Evolutionary conservation across 2,888 invertebrate species (phyloP), one percentile per base, ranked within the genome.

Genomic region (Cyclophora punctaria): DNA sequence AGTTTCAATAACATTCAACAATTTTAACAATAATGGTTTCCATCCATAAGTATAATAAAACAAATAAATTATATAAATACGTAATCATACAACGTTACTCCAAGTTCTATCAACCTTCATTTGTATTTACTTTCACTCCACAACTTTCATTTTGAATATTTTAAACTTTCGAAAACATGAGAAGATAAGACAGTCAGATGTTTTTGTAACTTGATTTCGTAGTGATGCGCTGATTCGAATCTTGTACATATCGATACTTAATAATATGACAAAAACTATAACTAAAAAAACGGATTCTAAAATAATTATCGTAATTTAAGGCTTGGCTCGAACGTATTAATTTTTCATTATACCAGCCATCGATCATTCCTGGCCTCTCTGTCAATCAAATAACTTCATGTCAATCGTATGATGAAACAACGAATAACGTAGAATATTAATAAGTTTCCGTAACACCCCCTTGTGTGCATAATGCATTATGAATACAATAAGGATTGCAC

Each of bases 51-150:
- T 20, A 37, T 37, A 37, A 37, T 37, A 37, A 37, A 37, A 37
- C 5, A 37, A 37, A 1, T 37, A 37, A 35, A 40, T 35, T 47
- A 46, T 44, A 47, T 49, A 43, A n/a, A 50, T 5, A 44, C 49
- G 20, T 55, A 41, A 46, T 52, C 33, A 41, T 33, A 20, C 20
- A 34, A 48, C 50, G 50, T 52, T 51, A 55, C 48, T 50, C 46
- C 52, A 57, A 54, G 58, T 64, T 67, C 67, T 70, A 74, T 74
- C 66, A 58, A 53, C 64, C 67, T 66, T 76, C 72, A 77, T 78
- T 74, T 67, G 73, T 75, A 80, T 71, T 71, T 62, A 69, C 83
- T 82, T 83, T 83, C 83, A 69, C 80, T 64, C 47, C 46, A 55
- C 67, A 55, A 74, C 80, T 79, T 79, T 80, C 78, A 45, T 77